Evolutionary conservation across 1,140 invertebrate genomes (phyloP).

Genomic region (Drosophila murphyi): DNA sequence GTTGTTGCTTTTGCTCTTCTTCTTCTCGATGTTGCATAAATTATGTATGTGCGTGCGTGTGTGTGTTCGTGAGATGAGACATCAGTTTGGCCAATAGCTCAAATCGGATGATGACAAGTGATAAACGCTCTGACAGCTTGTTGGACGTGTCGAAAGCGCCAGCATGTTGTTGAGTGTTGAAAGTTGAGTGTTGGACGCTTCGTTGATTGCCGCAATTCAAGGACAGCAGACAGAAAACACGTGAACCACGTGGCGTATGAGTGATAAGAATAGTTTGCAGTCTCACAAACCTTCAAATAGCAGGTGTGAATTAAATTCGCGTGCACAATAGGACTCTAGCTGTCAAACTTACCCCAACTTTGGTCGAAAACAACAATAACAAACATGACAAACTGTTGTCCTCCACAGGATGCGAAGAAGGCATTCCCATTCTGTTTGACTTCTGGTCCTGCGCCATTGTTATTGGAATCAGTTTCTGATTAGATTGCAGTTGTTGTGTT

Average conservation of each 20-base stretch:
- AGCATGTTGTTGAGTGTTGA: slow-evolving; percentile 30
- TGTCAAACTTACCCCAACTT: background rate
- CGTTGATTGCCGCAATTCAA: slow-evolving; percentile 2
- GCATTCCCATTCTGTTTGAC: background rate
- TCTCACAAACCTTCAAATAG: background rate
- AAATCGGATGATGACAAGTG: slow-evolving; percentile 55
- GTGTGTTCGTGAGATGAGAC: slow-evolving; percentile 23
- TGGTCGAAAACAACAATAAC: background rate
- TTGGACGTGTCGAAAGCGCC: slow-evolving; percentile 45
- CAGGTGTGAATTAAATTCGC: slow-evolving; percentile 19
- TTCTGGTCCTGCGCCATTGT: slow-evolving; percentile 41
- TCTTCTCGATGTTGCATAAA: slow-evolving; percentile 36
- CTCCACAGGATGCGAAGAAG: background rate
- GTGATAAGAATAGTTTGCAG: slow-evolving; percentile 18
- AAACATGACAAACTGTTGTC: background rate
- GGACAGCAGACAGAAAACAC: background rate
- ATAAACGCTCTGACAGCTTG: slow-evolving; percentile 62
- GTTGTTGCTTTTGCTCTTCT: background rate
- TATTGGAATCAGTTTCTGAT: slow-evolving; percentile 48
- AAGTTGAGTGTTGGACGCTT: background rate
- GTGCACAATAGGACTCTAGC: background rate
- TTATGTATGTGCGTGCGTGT: slow-evolving; percentile 12
- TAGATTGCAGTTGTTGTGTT: slow-evolving; percentile 47
- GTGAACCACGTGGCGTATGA: slow-evolving; percentile 29
- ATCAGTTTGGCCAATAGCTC: slow-evolving; percentile 48